These are phyloP conservation scores for Drosophila nikananu DNA, from an alignment of 1,140 invertebrate genomes.

Conservation along the genomic window DNA sequence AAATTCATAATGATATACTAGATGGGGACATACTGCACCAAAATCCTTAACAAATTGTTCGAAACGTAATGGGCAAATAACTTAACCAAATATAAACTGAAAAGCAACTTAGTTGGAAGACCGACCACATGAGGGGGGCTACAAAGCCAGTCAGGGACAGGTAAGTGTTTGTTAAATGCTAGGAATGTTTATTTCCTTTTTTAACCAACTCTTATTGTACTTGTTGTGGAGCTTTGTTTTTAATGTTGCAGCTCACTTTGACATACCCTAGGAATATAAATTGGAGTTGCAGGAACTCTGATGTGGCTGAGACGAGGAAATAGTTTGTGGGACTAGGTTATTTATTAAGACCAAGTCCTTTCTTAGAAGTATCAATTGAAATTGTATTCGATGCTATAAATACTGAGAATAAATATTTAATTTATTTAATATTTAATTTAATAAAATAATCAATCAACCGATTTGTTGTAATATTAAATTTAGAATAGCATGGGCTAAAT, in stretches of 20 bases:
- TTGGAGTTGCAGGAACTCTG: not conserved
- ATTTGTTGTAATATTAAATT: not conserved
- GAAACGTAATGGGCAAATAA: slow-evolving; percentile 26
- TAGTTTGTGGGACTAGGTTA: not conserved
- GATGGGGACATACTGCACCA: slow-evolving; percentile 5
- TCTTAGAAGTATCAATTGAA: too few species aligned
- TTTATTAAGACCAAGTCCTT: not conserved
- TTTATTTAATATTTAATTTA: too few species aligned
- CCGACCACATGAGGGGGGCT: slow-evolving; percentile 12
- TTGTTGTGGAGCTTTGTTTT: slow-evolving; percentile 30
- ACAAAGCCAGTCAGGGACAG: slow-evolving; percentile 6
- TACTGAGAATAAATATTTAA: not conserved
- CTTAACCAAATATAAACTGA: slow-evolving; percentile 67
- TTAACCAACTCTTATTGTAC: slow-evolving; percentile 3
- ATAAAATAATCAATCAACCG: not conserved
- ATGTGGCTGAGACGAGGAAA: not conserved
- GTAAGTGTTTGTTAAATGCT: slow-evolving; percentile 38
- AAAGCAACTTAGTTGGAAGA: slow-evolving; percentile 68
- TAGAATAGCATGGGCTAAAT: too few species aligned
- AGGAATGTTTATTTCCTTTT: slow-evolving; percentile 4
- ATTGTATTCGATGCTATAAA: not conserved
- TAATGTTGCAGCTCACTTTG: slow-evolving; percentile 44
- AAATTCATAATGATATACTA: slow-evolving; percentile 43
- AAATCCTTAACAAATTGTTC: slow-evolving; percentile 40
- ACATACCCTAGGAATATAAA: slow-evolving; percentile 32